Evolutionary conservation across 1,140 invertebrate genomes (phyloP), one percentile per base, ranked within the genome.

Genomic region (Amyelois transitella): DNA sequence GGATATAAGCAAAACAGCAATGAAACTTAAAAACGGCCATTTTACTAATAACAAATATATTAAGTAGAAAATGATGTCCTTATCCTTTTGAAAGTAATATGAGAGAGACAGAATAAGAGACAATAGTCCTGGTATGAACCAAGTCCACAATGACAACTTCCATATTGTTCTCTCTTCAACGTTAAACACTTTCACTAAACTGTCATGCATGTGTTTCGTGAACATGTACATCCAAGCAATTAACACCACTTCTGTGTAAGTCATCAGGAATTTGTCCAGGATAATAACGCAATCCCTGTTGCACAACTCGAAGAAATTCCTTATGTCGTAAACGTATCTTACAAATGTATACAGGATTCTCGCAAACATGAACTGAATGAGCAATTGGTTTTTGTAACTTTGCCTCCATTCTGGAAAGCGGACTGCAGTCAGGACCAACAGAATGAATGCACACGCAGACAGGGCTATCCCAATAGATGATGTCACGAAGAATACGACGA

Each of bases 191-290:
- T 67, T 84, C 0, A 78, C 81, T 28, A 87, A 67, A 53, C 61
- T 70, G 10, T 78, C 60, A 43, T 85, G 77, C 72, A 87, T 82
- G 18, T 81, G 69, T 21, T 71, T 78, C n/a, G 61, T 84, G 44
- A 81, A 87, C 5, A 81, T 53, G 50, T 72, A 80, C 77, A 84
- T 87, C 84, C 84, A 87, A 6, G 53, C 48, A 0, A 82, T 60
- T 8, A 84, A 55, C 3, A 62, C 60, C 52, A 72, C 59, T 57
- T 87, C 81, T 1, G 75, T 75, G 45, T 80, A 84, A 0, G 71
- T 57, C 18, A 72, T 43, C 10, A 62, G 25, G 0, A 75, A 55
- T 10, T 58, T 25, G 32, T 75, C 65, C 0, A 75, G 55, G 6
- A 62, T 51, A 20, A 65, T 45, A 0, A 56, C 12, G 6, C 48